Base-by-base conservation (phyloP, 2,113 vertebrate genomes). In the Turnix velox region DNA sequence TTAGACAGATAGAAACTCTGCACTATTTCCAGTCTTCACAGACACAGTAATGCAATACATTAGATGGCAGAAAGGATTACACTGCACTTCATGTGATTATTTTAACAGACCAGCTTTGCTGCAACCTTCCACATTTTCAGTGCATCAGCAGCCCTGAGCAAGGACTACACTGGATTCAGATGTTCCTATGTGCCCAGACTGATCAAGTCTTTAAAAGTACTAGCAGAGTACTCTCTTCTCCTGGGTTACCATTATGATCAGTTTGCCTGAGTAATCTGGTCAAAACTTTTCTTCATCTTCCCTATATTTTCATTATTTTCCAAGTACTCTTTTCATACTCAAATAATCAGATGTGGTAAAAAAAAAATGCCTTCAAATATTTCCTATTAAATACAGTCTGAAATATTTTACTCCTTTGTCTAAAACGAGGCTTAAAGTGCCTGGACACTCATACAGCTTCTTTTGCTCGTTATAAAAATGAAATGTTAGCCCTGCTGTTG, bases 11-110 rank as follows among this genome's bases (percentile, higher is more conserved):
- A 86, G 66, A 48, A 91, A 83, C 66, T 0, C 12, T 17, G 46
- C 89, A 73, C 25, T 73, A 63, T 49, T 63, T 25, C 12, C 73
- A 68, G 39, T 58, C 48, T 58, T 71, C 22, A 24, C 2, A 72
- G 48, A n/a, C 0, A 0, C 3, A 66, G 55, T 5, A 68, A 84
- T 51, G 59, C 28, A 76, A 48, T 37, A 72, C 73, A 69, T 58
- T 33, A 81, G 31, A 87, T 9, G 4, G 73, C 40, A 78, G 49
- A 88, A 74, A 52, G 51, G 54, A 92, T 90, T 92, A 90, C 49
- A 62, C 46, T 39, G 84, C 51, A 88, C 33, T 95, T 91, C 18
- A 57, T 13, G 57, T 72, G 66, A 92, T 82, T 79, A 79, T 82
- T 88, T 88, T 66, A 88, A 88, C 46, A 71, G 49, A 58, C 24